Evolutionary conservation across 2,888 invertebrate species (phyloP).

Genomic region (Caradrina clavipalpis): DNA sequence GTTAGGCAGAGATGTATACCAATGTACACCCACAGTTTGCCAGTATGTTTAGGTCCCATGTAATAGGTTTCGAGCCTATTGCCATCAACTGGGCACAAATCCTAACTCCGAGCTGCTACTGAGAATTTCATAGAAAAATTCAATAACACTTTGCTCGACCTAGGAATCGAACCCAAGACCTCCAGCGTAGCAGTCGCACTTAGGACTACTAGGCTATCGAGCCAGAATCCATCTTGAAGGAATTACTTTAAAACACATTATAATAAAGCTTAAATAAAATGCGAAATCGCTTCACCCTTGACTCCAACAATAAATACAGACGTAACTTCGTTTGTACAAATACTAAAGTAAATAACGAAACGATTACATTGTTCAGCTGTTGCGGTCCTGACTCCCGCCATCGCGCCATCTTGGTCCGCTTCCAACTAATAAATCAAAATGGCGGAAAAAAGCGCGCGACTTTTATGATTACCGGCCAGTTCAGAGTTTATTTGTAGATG

Average conservation of each 20-base stretch:
- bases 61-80: too few relatives aligned
- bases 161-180: too few relatives aligned
- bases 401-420: constrained; percentile 74
- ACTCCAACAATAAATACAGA: constrained; percentile 56
- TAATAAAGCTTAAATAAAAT: constrained; percentile 16
- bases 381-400: constrained; percentile 28
- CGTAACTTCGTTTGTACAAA: constrained; percentile 50
- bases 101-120: too few relatives aligned
- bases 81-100: too few relatives aligned
- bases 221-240: not conserved
- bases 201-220: too few relatives aligned
- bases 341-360: constrained; percentile 57
- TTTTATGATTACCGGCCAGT: constrained; percentile 78
- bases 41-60: too few relatives aligned
- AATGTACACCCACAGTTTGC: too few relatives aligned
- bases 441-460: constrained; percentile 82
- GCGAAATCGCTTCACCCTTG: constrained; percentile 44
- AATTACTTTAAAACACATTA: constrained; percentile 1
- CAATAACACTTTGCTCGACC: too few relatives aligned
- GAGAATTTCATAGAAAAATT: too few relatives aligned
- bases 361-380: constrained; percentile 64
- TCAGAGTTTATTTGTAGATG: constrained; percentile 52
- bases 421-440: constrained; percentile 87
- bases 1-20: too few relatives aligned
- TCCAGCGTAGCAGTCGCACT: too few relatives aligned